Base-by-base conservation (phyloP, 2,888 invertebrate genomes). In the Drosophila prolongata region DNA sequence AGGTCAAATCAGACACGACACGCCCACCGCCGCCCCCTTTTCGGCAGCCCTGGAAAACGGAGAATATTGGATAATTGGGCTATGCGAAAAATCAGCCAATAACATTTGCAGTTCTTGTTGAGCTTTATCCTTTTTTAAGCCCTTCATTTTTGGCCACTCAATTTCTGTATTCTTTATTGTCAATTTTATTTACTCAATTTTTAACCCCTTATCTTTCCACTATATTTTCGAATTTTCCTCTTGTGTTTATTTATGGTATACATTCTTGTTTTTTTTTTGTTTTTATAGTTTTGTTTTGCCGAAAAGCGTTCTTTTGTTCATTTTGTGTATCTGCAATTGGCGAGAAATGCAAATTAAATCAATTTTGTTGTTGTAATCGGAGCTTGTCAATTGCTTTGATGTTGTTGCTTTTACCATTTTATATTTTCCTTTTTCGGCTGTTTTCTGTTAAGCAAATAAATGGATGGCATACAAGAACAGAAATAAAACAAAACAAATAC, bases 21-120 rank as follows among this genome's bases (percentile, higher is more conserved):
- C 70, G 70, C 59, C 52, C 58, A 59, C 40, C 14, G 27, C 27
- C 16, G 13, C 64, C 54, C 58, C 37, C 16, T 3, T 27, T 30
- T 5, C n/a, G n/a, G n/a, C 27, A 14, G 16, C 27, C 13, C 27
- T 19, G 2, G 14, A 16, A 49, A 49, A 35, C 37, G 37, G 24
- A 43, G 49, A 42, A 52, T 52, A 53, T 66, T 66, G 46, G 46
- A 70, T 85, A 85, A 85, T 82, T 82, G 83, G 54, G 40, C 60
- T 77, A 64, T 76, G 80, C 68, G 58, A 55, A 82, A 80, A 83
- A 70, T 85, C 67, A 82, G 79, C 74, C 79, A 58, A 60, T 40
- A 62, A 79, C 67, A 68, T 74, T 62, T 13, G 38, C 42, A 42
- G 10, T 42, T 16, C 43, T 19, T 24, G 24, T 24, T 24, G 24